Evolutionary conservation across 2,797 vertebrate species (phyloP), one percentile per base, ranked within the genome.

Genomic region (Macropus fuliginosus): DNA sequence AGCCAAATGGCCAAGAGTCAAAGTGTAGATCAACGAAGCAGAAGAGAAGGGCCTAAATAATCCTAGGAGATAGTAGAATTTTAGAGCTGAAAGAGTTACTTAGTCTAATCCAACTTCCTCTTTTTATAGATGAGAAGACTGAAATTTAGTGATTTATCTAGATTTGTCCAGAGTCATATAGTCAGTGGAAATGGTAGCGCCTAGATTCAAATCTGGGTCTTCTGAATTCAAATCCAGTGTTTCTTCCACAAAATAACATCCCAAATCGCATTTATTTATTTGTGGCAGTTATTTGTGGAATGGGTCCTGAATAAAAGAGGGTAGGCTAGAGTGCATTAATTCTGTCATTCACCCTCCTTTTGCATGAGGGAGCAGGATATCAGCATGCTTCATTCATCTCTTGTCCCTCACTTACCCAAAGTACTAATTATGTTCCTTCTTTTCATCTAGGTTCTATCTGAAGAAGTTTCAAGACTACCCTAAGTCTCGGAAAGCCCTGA

Each of bases 401-500:
- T 13, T 91, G 95, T 92, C 55, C 66, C 21, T 95, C 94, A 11
- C 56, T 92, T 4, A 8, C 9, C 54, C 90, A 8, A 62, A 91
- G 54, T 93, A 98, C 96, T 96, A 98, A 95, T 96, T 3, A 97
- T 96, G 95, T 81, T 92, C 50, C 96, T 97, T 98, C 57, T 98
- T 98, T 96, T 98, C 94, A 98, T 98, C 97, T 98, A 99, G 99
- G 98, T 99, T 99, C 98, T 99, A 99, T 98, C 97, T 98, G 94
- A 98, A 99, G 98, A 99, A 98, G 90, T 99, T 99, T 98, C 98
- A 99, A 97, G 98, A 99, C 96, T 99, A 99, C 95, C 99, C 99
- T 94, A 99, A 98, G 98, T 99, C 98, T 98, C 98, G 99, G 98
- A 99, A 99, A 98, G 99, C 99, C 95, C 98, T 99, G 97, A 99